Conservation (phyloP, 1,140 invertebrate genomes). For the Schlechtendalia chinensis region DNA sequence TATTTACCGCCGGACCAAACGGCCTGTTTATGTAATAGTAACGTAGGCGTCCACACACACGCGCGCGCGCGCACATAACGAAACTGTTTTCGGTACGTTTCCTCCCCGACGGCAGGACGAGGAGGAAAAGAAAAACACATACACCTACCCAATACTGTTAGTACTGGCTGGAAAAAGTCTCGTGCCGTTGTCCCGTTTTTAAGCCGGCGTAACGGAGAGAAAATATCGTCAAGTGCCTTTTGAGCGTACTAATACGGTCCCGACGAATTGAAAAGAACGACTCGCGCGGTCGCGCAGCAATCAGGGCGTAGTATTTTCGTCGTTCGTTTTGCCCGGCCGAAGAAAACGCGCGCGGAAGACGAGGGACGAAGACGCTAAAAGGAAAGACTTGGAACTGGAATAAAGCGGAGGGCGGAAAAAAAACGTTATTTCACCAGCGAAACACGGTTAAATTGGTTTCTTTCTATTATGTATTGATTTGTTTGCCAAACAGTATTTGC, state of each 20-base stretch:
- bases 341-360: neutral
- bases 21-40: slow-evolving; percentile 43
- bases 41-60: neutral
- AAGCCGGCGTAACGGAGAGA: slow-evolving; percentile 1
- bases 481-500: slow-evolving; percentile 48
- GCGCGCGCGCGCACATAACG: neutral
- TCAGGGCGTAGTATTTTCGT: slow-evolving; percentile 43
- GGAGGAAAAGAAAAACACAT: slow-evolving; percentile 22
- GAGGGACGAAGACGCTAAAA: slow-evolving; percentile 15
- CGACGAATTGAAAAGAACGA: slow-evolving; percentile 40
- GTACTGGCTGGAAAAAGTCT: slow-evolving; percentile 9
- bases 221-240: slow-evolving; percentile 48
- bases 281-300: slow-evolving; percentile 28
- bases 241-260: slow-evolving; percentile 37
- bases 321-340: slow-evolving; percentile 21
- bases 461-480: slow-evolving; percentile 49
- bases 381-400: neutral
- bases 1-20: slow-evolving; percentile 45
- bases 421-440: slow-evolving; percentile 46
- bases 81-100: slow-evolving; percentile 20
- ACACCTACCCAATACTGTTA: slow-evolving; percentile 39
- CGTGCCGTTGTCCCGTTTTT: neutral
- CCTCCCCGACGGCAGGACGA: neutral
- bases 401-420: slow-evolving; percentile 13
- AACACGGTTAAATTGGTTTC: slow-evolving; percentile 48